phyloP scores from a whole-genome alignment of 2,888 invertebrate genomes.

The Platycheirus rosarum region DNA sequence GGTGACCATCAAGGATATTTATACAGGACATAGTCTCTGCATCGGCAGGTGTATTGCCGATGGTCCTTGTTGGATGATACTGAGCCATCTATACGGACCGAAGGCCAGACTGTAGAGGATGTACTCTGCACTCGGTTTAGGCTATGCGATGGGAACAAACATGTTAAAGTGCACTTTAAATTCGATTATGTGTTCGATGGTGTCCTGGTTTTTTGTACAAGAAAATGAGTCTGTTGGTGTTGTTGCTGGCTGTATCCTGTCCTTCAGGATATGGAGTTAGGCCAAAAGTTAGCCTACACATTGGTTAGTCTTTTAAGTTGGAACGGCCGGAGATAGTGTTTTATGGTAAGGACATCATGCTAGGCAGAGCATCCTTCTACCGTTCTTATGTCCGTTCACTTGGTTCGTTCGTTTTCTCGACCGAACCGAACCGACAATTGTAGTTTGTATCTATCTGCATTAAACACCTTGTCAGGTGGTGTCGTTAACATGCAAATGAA shows the following conservation, averaged over 20 bases:
- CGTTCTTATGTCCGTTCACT: slow-evolving; percentile 44
- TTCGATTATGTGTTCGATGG: slow-evolving; percentile 61
- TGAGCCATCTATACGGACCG: neutral
- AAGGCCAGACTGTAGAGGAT: slow-evolving; percentile 35
- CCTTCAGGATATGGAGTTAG: slow-evolving; percentile 24
- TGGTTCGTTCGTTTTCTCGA: slow-evolving; percentile 24
- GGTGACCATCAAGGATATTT: slow-evolving; percentile 29
- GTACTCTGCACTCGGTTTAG: slow-evolving; percentile 49
- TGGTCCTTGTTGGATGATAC: slow-evolving; percentile 51
- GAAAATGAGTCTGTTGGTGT: neutral
- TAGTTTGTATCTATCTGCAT: slow-evolving; percentile 72
- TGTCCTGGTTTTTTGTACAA: slow-evolving; percentile 6
- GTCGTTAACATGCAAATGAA: slow-evolving; percentile 75
- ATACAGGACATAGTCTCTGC: slow-evolving; percentile 9
- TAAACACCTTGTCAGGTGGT: slow-evolving; percentile 75
- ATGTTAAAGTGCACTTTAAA: slow-evolving; percentile 70
- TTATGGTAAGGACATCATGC: slow-evolving; percentile 1
- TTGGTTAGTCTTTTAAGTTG: slow-evolving; percentile 23
- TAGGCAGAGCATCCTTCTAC: slow-evolving; percentile 14
- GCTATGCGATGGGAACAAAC: slow-evolving; percentile 45
- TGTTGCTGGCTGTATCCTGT: neutral
- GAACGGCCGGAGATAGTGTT: neutral
- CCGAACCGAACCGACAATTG: slow-evolving; percentile 43
- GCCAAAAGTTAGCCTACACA: slow-evolving; percentile 50
- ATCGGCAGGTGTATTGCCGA: slow-evolving; percentile 41